Evolutionary conservation across 2,888 invertebrate genomes (phyloP), one percentile per base, ranked within the genome.

Genomic region (Oscheius sp.): DNA sequence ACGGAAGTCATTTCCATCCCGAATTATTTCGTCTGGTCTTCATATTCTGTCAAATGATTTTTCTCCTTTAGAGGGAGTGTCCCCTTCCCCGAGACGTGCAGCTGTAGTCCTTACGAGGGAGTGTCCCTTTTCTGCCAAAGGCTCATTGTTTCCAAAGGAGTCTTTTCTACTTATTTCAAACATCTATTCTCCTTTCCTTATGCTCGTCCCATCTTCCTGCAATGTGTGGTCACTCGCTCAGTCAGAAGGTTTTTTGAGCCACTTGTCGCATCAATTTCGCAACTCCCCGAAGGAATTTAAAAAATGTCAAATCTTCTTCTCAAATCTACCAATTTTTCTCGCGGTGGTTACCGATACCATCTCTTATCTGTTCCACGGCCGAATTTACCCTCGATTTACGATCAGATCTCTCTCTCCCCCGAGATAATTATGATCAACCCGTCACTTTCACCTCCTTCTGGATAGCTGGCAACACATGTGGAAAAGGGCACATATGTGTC

Each of bases 361-460:
- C 42, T 42, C 37, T 42, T 42, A n/a, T 42, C 17, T 42, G 15
- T 17, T 6, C 17, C 17, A 3, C 17, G 42, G 17, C 42, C 42
- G 42, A 42, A n/a, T 42, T 42, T 42, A 15, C 42, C 17, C 42
- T n/a, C 15, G 15, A n/a, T 12, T 17, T 10, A 34, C 37, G 12
- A 12, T 34, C 37, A 6, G 12, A 10, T 34, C 37, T 12, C 42
- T 42, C 42, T 15, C 42, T 42, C 5, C 3, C 12, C 12, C n/a
- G 4, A 15, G 6, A 12, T 34, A n/a, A 27, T n/a, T 29, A 52
- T 52, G 29, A 52, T 23, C 23, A 12, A 20, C 52, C 29, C 29
- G 29, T 52, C 52, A 52, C 52, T 52, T 52, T 52, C 52, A 52
- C 52, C 48, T 12, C 48, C 12, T 29, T 52, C 42, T 42, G 17